These are phyloP conservation scores for Junonia oenone DNA, from an alignment of 2,888 invertebrate species.

Conservation along the genomic window DNA sequence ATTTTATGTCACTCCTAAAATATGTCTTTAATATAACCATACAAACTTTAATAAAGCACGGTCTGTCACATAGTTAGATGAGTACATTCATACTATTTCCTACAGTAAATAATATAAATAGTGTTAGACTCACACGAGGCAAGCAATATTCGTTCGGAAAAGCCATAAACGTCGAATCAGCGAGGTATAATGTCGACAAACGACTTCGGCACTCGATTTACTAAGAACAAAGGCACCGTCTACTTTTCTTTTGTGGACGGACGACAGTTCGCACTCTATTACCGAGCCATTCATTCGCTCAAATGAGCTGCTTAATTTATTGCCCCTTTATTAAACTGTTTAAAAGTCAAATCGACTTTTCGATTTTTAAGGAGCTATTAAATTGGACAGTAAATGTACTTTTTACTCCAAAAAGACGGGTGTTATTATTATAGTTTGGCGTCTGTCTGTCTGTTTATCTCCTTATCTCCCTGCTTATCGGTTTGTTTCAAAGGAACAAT, in stretches of 20 bases:
- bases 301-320: conserved; percentile 74
- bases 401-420: too few species aligned
- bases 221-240: conserved; percentile 70
- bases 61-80: background rate
- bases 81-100: background rate
- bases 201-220: conserved; percentile 69
- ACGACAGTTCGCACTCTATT: conserved; percentile 71
- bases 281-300: conserved; percentile 67
- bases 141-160: conserved; percentile 41
- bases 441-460: too few species aligned
- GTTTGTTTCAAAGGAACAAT: too few species aligned
- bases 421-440: too few species aligned
- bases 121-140: background rate
- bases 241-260: conserved; percentile 68
- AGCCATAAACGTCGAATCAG: conserved; percentile 74
- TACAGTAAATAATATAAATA: background rate
- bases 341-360: conserved; percentile 20
- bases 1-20: too few species aligned
- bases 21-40: too few species aligned
- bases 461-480: too few species aligned
- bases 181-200: conserved; percentile 73
- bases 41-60: too few species aligned
- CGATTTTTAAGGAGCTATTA: conserved; percentile 13
- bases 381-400: background rate
- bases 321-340: conserved; percentile 59